Conservation (phyloP, 2,113 vertebrate genomes). For the Xyliphius kryptos region DNA sequence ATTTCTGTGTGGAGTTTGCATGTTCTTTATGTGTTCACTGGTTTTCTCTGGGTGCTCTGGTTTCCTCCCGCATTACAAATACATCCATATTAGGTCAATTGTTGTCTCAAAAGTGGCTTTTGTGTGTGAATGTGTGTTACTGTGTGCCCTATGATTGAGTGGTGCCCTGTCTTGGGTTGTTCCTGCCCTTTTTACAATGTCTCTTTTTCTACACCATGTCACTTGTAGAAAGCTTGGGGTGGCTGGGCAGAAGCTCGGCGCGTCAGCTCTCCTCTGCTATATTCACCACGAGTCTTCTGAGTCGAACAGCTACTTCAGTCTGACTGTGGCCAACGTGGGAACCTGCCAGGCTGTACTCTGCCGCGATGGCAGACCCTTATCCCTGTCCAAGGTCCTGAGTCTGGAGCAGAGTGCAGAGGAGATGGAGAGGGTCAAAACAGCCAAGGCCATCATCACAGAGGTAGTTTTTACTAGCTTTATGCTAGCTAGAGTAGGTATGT, state of each 20-base stretch:
- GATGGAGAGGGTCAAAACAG: conserved; percentile 79
- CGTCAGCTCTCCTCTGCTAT: conserved; percentile 88
- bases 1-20: too few relatives aligned
- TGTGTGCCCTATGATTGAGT: too few relatives aligned
- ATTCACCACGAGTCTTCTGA: conserved; percentile 78
- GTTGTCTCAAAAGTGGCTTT: too few relatives aligned
- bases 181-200: too few relatives aligned
- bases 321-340: conserved; percentile 90
- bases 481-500: too few relatives aligned
- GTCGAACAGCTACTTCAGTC: conserved; percentile 71
- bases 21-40: too few relatives aligned
- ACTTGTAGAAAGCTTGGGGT: conserved; percentile 90
- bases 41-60: too few relatives aligned
- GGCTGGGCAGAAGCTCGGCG: conserved; percentile 93
- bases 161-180: too few relatives aligned
- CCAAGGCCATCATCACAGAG: conserved; percentile 96
- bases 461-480: conserved; percentile 65
- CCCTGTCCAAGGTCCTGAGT: conserved; percentile 84
- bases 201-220: too few relatives aligned
- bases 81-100: too few relatives aligned
- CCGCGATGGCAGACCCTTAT: conserved; percentile 75
- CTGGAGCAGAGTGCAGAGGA: conserved; percentile 84
- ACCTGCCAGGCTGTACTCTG: conserved; percentile 87
- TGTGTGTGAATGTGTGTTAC: too few relatives aligned
- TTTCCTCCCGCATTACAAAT: too few relatives aligned